Percentiles rank a stretch among this genome's conserved stretches.
Evolutionary conservation across 2,113 vertebrate genomes (phyloP).

Genomic region (Otocyon megalotis): DNA sequence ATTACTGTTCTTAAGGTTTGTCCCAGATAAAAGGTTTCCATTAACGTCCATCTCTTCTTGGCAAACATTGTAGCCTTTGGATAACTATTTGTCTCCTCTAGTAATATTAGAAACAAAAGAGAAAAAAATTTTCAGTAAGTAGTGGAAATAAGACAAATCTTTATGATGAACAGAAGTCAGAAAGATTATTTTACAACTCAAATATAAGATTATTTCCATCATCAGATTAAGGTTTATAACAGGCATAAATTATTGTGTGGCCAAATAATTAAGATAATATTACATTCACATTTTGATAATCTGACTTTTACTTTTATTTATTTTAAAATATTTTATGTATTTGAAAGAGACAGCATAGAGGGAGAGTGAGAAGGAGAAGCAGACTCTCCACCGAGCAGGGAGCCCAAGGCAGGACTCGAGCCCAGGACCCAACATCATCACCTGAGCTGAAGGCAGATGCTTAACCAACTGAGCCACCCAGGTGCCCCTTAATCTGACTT

Average conservation of each 20-base stretch:
- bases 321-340: too few relatives aligned
- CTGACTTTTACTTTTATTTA: not conserved
- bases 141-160: slow-evolving; percentile 43
- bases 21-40: slow-evolving; percentile 68
- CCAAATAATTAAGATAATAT: slow-evolving; percentile 19
- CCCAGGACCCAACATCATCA: too few relatives aligned
- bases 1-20: slow-evolving; percentile 60
- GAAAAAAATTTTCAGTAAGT: not conserved
- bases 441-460: too few relatives aligned
- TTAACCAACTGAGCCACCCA: too few relatives aligned
- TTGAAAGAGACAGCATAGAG: too few relatives aligned
- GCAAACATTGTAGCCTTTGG: slow-evolving; percentile 57
- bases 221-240: not conserved
- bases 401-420: too few relatives aligned
- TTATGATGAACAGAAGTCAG: slow-evolving; percentile 40
- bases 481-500: slow-evolving; percentile 16
- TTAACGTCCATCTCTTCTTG: slow-evolving; percentile 72
- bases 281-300: slow-evolving; percentile 29
- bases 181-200: not conserved
- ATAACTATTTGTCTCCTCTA: slow-evolving; percentile 43
- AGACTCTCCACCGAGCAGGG: too few relatives aligned
- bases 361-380: too few relatives aligned
- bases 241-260: not conserved
- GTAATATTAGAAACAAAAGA: slow-evolving; percentile 52
- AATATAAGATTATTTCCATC: not conserved